Conservation (phyloP, 2,888 invertebrate species). For the Cheilosia pagana region DNA sequence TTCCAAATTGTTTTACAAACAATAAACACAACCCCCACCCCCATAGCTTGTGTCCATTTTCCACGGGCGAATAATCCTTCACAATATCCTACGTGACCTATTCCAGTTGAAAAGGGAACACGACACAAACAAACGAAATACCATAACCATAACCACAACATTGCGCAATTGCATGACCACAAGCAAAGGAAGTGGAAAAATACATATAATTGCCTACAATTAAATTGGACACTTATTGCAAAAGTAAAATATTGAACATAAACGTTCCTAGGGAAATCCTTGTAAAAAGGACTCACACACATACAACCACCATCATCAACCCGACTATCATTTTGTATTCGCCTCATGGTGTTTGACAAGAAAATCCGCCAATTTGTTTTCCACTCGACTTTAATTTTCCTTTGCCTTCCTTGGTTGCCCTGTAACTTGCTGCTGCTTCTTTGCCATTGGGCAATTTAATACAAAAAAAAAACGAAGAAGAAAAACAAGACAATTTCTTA, state of each 20-base stretch:
- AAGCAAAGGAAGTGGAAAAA: constrained; percentile 26
- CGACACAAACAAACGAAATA: not conserved
- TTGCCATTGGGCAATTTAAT: constrained; percentile 17
- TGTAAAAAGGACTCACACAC: constrained; percentile 11
- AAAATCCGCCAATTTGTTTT: constrained; percentile 74
- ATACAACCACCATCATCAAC: constrained; percentile 2
- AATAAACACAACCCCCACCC: not conserved
- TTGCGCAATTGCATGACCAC: constrained; percentile 53
- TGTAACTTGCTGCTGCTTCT: constrained; percentile 14
- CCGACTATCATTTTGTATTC: constrained; percentile 45
- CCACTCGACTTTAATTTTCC: constrained; percentile 56
- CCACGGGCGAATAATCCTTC: constrained; percentile 30
- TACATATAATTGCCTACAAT: constrained; percentile 67
- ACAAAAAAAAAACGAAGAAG: not conserved
- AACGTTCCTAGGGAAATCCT: constrained; percentile 48
- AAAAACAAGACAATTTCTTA: not conserved
- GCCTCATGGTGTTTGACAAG: constrained; percentile 67
- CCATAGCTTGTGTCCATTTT: not conserved
- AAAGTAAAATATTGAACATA: constrained; percentile 71
- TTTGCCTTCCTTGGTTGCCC: constrained; percentile 32
- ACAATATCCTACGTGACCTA: constrained; percentile 37
- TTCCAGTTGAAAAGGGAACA: constrained; percentile 13
- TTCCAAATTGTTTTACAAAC: not conserved
- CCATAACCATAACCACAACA: not conserved
- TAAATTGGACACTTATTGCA: constrained; percentile 75